phyloP scores from a whole-genome alignment of 2,888 invertebrate genomes.

The Trilocha varians region DNA sequence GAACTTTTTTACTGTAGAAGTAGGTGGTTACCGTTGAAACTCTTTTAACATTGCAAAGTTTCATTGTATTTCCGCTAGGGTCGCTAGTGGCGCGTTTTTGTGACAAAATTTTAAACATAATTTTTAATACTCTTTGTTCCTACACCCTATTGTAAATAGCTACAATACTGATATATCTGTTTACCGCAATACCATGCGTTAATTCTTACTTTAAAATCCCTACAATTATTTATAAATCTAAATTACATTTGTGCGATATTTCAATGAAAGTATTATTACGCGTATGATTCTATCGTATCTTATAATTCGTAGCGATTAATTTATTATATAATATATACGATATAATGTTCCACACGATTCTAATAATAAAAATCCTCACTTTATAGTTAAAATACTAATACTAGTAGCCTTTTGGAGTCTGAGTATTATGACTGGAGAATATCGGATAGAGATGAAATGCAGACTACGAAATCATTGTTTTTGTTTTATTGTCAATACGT shows the following conservation, averaged over 20 bases:
- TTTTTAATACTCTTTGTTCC: too few species aligned
- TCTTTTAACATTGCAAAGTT: too few species aligned
- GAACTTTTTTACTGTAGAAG: too few species aligned
- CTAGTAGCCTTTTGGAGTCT: not conserved
- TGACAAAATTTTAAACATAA: too few species aligned
- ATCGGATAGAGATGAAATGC: too few species aligned
- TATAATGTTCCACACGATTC: not conserved
- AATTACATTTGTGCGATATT: not conserved
- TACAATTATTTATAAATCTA: not conserved
- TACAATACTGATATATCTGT: not conserved
- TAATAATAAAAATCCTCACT: not conserved
- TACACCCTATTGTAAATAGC: too few species aligned
- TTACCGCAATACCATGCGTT: not conserved
- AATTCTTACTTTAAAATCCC: not conserved
- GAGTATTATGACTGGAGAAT: too few species aligned
- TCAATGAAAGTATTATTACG: not conserved
- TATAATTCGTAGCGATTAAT: not conserved
- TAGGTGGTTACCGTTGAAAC: too few species aligned
- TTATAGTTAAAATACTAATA: not conserved
- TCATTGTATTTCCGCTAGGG: too few species aligned
- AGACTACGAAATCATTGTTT: too few species aligned
- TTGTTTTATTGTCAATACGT: too few species aligned
- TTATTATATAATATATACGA: not conserved
- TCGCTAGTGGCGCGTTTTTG: too few species aligned
- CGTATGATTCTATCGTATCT: not conserved